phyloP scores from a whole-genome alignment of 1,140 invertebrate genomes.

The Ceratitis capitata region DNA sequence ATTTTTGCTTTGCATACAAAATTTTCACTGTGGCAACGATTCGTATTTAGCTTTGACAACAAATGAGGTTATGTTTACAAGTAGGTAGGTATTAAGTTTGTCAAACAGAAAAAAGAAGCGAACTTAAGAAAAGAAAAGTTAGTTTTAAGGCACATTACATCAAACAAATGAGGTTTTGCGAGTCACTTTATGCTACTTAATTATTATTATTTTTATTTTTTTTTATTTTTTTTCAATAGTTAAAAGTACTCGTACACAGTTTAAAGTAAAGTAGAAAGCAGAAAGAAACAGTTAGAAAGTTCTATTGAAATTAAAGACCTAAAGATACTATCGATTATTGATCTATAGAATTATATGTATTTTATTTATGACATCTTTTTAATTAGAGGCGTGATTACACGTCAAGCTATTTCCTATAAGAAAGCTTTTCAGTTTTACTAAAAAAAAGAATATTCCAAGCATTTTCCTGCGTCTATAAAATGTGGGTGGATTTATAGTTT shows the following conservation, averaged over 20 bases:
- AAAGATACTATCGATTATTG: no score
- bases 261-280: neutral
- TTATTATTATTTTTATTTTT: no score
- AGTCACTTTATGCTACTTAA: no score
- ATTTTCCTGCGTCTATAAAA: no score
- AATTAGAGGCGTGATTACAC: no score
- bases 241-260: neutral
- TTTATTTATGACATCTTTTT: no score
- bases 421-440: no score
- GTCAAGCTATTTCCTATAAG: no score
- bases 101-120: neutral
- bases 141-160: neutral
- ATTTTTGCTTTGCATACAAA: slow-evolving; percentile 28
- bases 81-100: neutral
- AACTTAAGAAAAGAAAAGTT: neutral
- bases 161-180: neutral
- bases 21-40: slow-evolving; percentile 9
- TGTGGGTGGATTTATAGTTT: no score
- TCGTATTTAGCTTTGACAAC: slow-evolving; percentile 7
- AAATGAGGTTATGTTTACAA: neutral
- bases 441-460: no score
- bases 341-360: no score
- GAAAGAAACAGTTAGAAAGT: neutral
- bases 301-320: neutral
- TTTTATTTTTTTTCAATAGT: neutral